These are phyloP conservation scores for Epinephelus malabaricus DNA, from an alignment of 2,797 vertebrate species.

Conservation along the genomic window DNA sequence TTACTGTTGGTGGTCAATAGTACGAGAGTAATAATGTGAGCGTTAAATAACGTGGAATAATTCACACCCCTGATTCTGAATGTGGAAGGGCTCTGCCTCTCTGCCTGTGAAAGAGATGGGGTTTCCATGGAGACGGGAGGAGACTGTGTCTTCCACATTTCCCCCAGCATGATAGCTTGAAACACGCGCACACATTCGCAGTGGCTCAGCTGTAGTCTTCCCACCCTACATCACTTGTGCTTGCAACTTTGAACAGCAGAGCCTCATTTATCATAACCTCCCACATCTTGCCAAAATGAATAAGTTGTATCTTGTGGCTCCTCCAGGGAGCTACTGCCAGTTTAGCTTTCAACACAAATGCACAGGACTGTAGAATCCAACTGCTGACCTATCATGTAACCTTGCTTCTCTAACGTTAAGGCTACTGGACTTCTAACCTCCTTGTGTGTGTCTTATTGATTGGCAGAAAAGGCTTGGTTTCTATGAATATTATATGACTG, in stretches of 20 bases:
- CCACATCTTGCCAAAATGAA: constrained; percentile 45
- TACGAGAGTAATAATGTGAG: constrained; percentile 47
- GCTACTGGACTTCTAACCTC: constrained; percentile 6
- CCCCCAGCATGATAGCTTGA: constrained; percentile 74
- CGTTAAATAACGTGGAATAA: constrained; percentile 69
- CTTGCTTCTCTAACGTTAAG: constrained; percentile 24
- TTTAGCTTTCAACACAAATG: background rate
- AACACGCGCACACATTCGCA: constrained; percentile 64
- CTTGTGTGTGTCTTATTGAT: background rate
- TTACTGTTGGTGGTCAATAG: constrained; percentile 35
- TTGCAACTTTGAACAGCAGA: constrained; percentile 64
- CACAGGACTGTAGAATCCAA: constrained; percentile 11
- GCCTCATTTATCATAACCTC: constrained; percentile 48
- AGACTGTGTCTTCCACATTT: constrained; percentile 85
- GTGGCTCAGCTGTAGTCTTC: constrained; percentile 66
- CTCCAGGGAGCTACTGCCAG: constrained; percentile 8
- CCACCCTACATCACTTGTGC: constrained; percentile 54
- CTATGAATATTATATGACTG: constrained; percentile 21
- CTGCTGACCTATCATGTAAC: constrained; percentile 23
- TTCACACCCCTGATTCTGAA: constrained; percentile 74
- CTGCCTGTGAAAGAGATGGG: constrained; percentile 79
- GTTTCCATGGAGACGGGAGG: constrained; percentile 88
- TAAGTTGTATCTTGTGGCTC: constrained; percentile 22
- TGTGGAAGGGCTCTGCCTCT: constrained; percentile 75
- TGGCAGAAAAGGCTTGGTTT: background rate